These are phyloP conservation scores for Cenopis cana DNA, from an alignment of 2,888 invertebrate species.

Conservation along the genomic window DNA sequence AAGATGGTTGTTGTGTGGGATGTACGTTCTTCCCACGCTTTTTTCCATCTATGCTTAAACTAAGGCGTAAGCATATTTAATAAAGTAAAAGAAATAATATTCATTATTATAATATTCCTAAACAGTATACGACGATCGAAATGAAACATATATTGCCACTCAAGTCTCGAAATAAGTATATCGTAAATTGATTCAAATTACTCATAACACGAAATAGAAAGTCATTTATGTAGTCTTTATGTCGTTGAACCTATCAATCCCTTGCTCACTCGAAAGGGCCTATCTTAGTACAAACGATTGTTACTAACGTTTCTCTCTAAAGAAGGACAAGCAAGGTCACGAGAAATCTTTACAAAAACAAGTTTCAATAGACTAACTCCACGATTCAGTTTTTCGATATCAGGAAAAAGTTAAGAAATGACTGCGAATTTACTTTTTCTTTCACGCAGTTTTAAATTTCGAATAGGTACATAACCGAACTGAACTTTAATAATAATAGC, in stretches of 20 bases:
- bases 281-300: not conserved
- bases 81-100: not conserved
- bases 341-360: slow-evolving; percentile 60
- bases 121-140: slow-evolving; percentile 2
- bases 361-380: slow-evolving; percentile 51
- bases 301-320: not conserved
- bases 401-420: slow-evolving; percentile 43
- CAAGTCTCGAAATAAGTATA: slow-evolving; percentile 21
- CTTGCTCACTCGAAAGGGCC: slow-evolving; percentile 56
- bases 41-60: too few relatives aligned
- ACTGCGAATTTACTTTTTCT: slow-evolving; percentile 49
- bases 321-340: slow-evolving; percentile 44
- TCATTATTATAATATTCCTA: not conserved
- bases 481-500: too few relatives aligned
- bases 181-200: slow-evolving; percentile 40
- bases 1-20: too few relatives aligned
- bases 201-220: slow-evolving; percentile 60
- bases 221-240: slow-evolving; percentile 55
- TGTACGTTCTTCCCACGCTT: too few relatives aligned
- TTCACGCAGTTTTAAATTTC: not conserved
- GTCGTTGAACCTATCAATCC: slow-evolving; percentile 34
- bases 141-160: slow-evolving; percentile 33
- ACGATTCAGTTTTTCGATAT: slow-evolving; percentile 52
- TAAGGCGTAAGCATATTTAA: not conserved
- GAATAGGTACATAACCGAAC: not conserved